A percentile compares a stretch with the other conserved stretches of the same genome.
Evolutionary conservation across 2,888 invertebrate species (phyloP).

Genomic region (Lasius fuliginosus): DNA sequence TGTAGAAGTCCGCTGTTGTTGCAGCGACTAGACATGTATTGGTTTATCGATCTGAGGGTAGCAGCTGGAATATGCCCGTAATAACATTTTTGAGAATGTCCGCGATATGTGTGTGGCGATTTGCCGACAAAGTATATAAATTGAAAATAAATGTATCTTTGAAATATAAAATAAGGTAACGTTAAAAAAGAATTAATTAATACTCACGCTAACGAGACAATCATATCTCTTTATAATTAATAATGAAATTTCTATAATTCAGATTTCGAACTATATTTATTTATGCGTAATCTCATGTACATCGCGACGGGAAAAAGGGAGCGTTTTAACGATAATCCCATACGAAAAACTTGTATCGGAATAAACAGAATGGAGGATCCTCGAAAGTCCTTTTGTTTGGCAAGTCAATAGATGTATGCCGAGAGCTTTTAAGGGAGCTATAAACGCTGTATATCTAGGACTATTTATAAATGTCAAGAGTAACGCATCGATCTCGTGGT

Average conservation of each 20-base stretch:
- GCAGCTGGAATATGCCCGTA: slow-evolving; percentile 33
- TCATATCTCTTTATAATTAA: neutral
- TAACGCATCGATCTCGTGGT: slow-evolving; percentile 63
- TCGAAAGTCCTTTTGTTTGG: slow-evolving; percentile 46
- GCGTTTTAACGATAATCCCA: neutral
- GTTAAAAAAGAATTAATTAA: neutral
- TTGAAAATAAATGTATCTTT: neutral
- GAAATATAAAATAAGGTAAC: neutral
- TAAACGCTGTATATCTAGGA: slow-evolving; percentile 57
- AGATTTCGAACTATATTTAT: slow-evolving; percentile 17
- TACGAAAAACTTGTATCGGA: neutral
- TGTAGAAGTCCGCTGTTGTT: slow-evolving; percentile 47
- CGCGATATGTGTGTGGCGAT: neutral
- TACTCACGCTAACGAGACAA: neutral
- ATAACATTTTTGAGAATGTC: slow-evolving; percentile 44
- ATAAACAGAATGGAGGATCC: slow-evolving; percentile 49
- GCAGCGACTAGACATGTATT: slow-evolving; percentile 33
- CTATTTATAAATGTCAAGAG: slow-evolving; percentile 67
- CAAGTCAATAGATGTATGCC: slow-evolving; percentile 61
- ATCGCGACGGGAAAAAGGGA: neutral
- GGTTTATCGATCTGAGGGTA: slow-evolving; percentile 50
- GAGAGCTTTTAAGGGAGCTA: slow-evolving; percentile 61
- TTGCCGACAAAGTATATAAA: slow-evolving; percentile 37
- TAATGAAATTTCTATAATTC: neutral
- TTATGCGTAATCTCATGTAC: neutral